Conservation (phyloP, 2,888 invertebrate genomes). For the Caenorhabditis zanzibari region DNA sequence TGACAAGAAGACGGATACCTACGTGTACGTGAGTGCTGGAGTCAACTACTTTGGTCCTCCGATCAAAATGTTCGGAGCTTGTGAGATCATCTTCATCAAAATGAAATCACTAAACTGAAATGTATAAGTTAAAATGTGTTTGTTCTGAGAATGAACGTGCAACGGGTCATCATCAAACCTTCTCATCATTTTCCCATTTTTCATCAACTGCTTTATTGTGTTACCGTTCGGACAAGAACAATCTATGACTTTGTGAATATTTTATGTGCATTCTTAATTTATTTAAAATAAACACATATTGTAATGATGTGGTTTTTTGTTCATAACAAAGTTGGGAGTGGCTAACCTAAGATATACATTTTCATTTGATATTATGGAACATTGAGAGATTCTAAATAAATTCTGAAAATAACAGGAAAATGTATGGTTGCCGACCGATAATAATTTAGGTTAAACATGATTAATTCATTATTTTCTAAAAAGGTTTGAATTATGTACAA, state of each 20-base stretch:
- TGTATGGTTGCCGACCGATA: no score
- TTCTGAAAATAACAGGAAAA: no score
- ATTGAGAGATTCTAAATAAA: no score
- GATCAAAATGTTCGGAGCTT: conserved; percentile 83
- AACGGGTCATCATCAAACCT: conserved; percentile 30
- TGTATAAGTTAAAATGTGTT: conserved; percentile 31
- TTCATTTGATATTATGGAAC: no score
- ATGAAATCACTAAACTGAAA: conserved; percentile 10
- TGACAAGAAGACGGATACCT: conserved; percentile 71
- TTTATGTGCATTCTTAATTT: not conserved
- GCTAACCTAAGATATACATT: no score
- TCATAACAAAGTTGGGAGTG: no score
- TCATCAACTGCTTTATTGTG: conserved; percentile 31
- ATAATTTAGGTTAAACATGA: no score
- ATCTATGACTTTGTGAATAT: not conserved
- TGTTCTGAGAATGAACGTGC: conserved; percentile 26
- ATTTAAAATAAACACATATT: not conserved
- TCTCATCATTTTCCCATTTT: conserved; percentile 28
- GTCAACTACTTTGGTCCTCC: conserved; percentile 85
- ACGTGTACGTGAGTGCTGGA: conserved; percentile 81
- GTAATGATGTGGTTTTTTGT: not conserved
- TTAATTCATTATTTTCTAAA: no score
- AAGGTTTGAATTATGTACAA: no score
- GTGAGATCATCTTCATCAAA: conserved; percentile 82
- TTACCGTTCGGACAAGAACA: not conserved